Evolutionary conservation across 2,888 invertebrate genomes (phyloP), one percentile per base, ranked within the genome.

Genomic region (Dasysyrphus albostriatus): DNA sequence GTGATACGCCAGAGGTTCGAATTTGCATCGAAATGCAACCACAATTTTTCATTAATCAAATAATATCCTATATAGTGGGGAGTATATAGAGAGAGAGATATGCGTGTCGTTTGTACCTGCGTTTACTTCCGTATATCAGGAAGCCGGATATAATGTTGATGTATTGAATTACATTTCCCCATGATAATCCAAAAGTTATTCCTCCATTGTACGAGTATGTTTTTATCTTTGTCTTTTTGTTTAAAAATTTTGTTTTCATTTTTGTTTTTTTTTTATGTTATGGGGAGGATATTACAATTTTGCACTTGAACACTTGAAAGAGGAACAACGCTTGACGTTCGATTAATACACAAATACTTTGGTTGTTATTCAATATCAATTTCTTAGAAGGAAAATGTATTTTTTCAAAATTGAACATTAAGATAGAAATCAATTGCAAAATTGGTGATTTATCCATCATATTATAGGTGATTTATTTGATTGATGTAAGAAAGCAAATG

Each of bases 21-120:
- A 47, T 65, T 65, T 32, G 65, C 65, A 65, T 65, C 47, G 16
- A 44, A 65, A 47, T 65, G 65, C 65, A 65, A 65, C 65, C 65
- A 16, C 65, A 44, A 63, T 10, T 10, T 19, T 3, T 32, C 42
- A 47, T 47, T 44, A 6, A 65, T 65, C 32, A 10, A 32, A 42
- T 42, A 61, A 42, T 4, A 42, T 61, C 61, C 61, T 61, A 24
- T 24, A 24, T 24, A 61, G 39, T 14, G 61, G 59, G 42, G 61
- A 51, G 12, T 39, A 32, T 59, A 10, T 9, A 37, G 3, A 9
- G 2, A 10, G 3, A 37, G 3, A 9, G 2, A 19, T 12, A 44
- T 65, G 65, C 16, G 44, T 32, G 44, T 65, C 44, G 8, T 5
- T n/a, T n/a, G 0, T 61, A 47, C 44, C 47, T 65, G 29, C 63